Conservation (phyloP, 2,888 invertebrate species). For the Aquatica leii region DNA sequence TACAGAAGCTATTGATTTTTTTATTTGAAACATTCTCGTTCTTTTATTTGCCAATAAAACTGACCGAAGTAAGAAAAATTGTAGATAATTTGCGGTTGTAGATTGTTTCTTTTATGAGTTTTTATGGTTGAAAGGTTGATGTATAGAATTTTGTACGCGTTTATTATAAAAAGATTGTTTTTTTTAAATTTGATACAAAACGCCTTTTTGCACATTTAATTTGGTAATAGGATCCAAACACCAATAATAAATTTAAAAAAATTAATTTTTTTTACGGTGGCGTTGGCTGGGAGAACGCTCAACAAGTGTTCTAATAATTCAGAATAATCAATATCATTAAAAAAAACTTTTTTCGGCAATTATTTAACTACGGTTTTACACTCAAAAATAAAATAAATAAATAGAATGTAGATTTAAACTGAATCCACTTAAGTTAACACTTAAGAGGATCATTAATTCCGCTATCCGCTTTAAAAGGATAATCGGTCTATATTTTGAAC, state of each 20-base stretch:
- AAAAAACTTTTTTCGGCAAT: no score
- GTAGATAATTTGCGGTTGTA: conserved; percentile 8
- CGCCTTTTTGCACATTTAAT: no score
- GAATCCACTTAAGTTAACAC: conserved; percentile 9
- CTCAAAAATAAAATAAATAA: no score
- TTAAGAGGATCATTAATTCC: conserved; percentile 7
- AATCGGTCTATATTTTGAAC: conserved; percentile 8
- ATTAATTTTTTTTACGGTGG: no score
- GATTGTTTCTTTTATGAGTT: conserved; percentile 7
- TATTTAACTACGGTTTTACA: no score
- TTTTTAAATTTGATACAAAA: background rate
- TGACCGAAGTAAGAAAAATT: conserved; percentile 7
- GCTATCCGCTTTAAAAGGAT: conserved; percentile 3
- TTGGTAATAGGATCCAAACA: no score
- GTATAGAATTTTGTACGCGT: background rate
- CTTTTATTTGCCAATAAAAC: conserved; percentile 9
- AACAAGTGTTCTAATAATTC: no score
- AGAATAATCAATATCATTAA: no score
- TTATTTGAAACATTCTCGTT: background rate
- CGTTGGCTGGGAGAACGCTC: no score
- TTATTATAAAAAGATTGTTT: conserved; percentile 1
- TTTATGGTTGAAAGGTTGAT: background rate
- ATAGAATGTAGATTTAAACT: no score
- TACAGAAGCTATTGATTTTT: conserved; percentile 3
- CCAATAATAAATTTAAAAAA: no score